Evolutionary conservation across 1,140 invertebrate genomes (phyloP), one percentile per base, ranked within the genome.

Genomic region (Oreohelix idahoensis): DNA sequence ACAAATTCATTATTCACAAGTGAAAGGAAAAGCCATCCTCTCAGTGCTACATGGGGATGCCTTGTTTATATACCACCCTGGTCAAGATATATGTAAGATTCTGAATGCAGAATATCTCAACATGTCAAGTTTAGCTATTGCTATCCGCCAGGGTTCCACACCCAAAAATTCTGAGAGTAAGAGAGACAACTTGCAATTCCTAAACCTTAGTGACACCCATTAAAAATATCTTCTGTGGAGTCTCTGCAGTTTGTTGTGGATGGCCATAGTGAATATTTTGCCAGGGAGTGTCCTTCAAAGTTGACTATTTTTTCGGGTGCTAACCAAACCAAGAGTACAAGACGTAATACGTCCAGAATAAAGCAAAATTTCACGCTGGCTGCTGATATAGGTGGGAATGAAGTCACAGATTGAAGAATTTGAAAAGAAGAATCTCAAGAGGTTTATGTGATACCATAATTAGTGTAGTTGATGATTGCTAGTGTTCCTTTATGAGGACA

Each of bases 351-450:
- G n/a, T 71, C 23, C 53, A 58, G 53, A 51, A 71, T 45, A 75
- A 36, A 17, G 42, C 35, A 20, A 17, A n/a, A 8, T 35, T 29
- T 58, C 26, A n/a, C 45, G 1, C 29, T 82, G 39, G 45, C 15
- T n/a, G n/a, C n/a, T 36, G 71, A 82, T 82, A 23, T 82, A 13
- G 80, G 80, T 53, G n/a, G 80, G 80, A 0, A 15, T 82, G 42
- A 29, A 42, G 23, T 38, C 15, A 38, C 70, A 82, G n/a, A 75
- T 75, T 38, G 69, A 74, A 63, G 80, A 82, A 38, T n/a, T 26
- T 82, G 20, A 74, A 58, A 49, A 13, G 45, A 17, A 82, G 80
- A 82, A 82, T 82, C 15, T 0, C 4, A 5, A 51, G 71, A 82
- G 79, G 79, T n/a, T n/a, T 81, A 69, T 2, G 10, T 29, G 11